Evolutionary conservation across 2,888 invertebrate genomes (phyloP), one percentile per base, ranked within the genome.

Genomic region (Oligia strigilis): DNA sequence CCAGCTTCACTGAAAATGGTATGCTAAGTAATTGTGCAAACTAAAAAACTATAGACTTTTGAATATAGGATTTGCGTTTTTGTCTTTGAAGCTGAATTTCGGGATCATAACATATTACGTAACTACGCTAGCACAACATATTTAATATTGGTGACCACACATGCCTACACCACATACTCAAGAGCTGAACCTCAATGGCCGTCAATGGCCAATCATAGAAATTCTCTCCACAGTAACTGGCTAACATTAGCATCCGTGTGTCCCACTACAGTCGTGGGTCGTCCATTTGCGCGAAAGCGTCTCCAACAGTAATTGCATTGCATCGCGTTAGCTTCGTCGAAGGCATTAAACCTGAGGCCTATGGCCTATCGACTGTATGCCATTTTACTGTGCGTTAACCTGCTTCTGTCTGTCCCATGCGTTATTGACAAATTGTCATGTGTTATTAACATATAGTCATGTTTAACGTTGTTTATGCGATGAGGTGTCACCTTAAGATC

Each of bases 271-370:
- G 81, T 82, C 87, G 84, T 86, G 85, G 80, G 82, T 78, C 84
- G 87, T 84, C 86, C 89, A 92, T 91, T 92, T 92, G 87, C 86
- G 89, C 88, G 91, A 92, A 93, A 93, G 91, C 91, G 89, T 91
- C 90, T 89, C 87, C 88, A 88, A 88, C 88, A 78, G 84, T 92
- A 92, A 92, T 91, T 92, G 92, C 84, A 86, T 87, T 83, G 87
- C 90, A 81, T 82, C 80, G 81, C 87, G 77, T 88, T 82, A 84
- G 81, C 84, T 82, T 84, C 90, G 87, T 85, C 86, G 82, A 89
- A 87, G 79, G 79, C 88, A 89, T 89, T 89, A 86, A 89, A 87
- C 80, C 80, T 75, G 72, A 82, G 83, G 83, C 82, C 80, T 84
- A 88, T 87, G 79, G 87, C 85, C 90, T 88, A 89, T 88, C 75